phyloP scores from a whole-genome alignment of 2,797 vertebrate species.

The Sebastes taczanowskii region DNA sequence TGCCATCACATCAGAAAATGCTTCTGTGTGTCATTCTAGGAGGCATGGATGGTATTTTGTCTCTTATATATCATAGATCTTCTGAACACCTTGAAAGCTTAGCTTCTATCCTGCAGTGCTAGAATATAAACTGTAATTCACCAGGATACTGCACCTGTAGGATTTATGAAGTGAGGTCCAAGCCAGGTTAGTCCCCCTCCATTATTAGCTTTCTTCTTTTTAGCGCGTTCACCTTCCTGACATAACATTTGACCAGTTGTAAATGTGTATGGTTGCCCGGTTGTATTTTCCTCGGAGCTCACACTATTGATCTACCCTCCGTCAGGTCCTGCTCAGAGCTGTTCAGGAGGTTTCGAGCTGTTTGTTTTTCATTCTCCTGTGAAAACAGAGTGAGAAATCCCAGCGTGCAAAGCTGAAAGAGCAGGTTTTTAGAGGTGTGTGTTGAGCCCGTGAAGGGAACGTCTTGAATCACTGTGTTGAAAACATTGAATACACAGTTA shows the following conservation, averaged over 20 bases:
- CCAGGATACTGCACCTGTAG: background rate
- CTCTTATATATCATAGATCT: background rate
- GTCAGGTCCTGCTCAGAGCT: background rate
- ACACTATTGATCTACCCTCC: background rate
- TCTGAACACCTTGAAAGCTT: background rate
- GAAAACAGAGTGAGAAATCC: background rate
- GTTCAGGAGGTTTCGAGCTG: background rate
- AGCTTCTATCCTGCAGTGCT: background rate
- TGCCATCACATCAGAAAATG: background rate
- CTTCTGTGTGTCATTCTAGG: background rate
- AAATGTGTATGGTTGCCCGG: background rate
- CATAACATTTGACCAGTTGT: accelerated
- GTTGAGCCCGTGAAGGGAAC: background rate
- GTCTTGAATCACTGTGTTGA: background rate
- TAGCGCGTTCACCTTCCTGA: background rate
- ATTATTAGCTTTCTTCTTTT: background rate
- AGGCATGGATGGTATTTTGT: background rate
- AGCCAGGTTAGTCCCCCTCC: background rate
- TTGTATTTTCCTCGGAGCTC: background rate
- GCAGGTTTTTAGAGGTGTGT: background rate
- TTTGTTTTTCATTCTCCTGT: background rate
- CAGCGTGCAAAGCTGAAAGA: background rate
- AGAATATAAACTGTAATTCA: too few species aligned
- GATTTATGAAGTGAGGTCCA: background rate
- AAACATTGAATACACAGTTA: background rate